Conservation (phyloP, 2,888 invertebrate species). For the Leucozona laternaria region DNA sequence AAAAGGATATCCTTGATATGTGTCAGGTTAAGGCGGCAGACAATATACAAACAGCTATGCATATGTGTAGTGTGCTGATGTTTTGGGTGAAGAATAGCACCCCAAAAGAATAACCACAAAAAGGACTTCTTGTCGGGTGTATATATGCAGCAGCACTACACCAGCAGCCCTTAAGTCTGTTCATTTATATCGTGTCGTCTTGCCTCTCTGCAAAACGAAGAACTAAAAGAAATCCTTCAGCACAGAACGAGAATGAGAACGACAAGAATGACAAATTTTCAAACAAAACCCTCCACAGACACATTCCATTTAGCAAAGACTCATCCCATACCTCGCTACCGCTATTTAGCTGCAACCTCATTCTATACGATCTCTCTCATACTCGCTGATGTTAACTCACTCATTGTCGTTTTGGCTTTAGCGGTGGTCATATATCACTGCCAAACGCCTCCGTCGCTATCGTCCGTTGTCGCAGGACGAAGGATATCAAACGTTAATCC, state of each 20-base stretch:
- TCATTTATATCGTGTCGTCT: constrained; percentile 59
- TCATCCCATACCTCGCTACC: neutral
- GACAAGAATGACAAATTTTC: constrained; percentile 69
- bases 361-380: constrained; percentile 13
- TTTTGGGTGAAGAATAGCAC: constrained; percentile 29
- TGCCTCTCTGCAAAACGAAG: constrained; percentile 1
- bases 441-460: constrained; percentile 60
- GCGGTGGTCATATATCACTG: constrained; percentile 76
- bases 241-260: constrained; percentile 43
- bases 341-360: neutral
- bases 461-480: constrained; percentile 61
- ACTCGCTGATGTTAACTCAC: constrained; percentile 60
- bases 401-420: constrained; percentile 64
- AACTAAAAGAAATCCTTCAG: constrained; percentile 52
- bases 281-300: constrained; percentile 56
- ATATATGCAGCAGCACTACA: constrained; percentile 37
- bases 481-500: constrained; percentile 82
- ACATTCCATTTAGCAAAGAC: constrained; percentile 59
- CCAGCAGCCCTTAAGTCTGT: constrained; percentile 53
- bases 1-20: constrained; percentile 42
- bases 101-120: constrained; percentile 54
- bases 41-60: constrained; percentile 33
- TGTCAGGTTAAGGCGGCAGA: constrained; percentile 50
- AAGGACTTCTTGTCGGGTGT: constrained; percentile 21
- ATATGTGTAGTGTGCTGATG: constrained; percentile 33